Evolutionary conservation across 2,888 invertebrate genomes (phyloP).

Genomic region (Trachelus iudaicus): DNA sequence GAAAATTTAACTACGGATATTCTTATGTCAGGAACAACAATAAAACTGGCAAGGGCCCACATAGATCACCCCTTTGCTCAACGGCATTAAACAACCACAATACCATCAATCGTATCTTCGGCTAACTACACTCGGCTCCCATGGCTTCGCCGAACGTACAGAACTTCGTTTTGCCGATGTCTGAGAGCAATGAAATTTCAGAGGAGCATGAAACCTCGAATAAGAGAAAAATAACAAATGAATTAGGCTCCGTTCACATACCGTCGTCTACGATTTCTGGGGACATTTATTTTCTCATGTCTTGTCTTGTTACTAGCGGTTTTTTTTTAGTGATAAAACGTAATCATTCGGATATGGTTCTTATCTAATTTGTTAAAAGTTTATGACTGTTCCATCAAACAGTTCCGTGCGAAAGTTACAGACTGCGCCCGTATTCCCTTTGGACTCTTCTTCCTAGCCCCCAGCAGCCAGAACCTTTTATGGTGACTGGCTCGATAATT

Average conservation of each 20-base stretch:
- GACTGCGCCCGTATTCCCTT: slow-evolving; percentile 35
- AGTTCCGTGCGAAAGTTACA: slow-evolving; percentile 28
- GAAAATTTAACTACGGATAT: slow-evolving; percentile 40
- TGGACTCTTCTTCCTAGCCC: slow-evolving; percentile 35
- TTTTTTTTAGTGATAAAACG: neutral
- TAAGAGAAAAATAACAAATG: neutral
- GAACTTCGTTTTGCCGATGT: slow-evolving; percentile 30
- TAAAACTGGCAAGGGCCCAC: slow-evolving; percentile 44
- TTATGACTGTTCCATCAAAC: slow-evolving; percentile 8
- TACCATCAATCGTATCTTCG: slow-evolving; percentile 41
- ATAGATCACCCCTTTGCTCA: slow-evolving; percentile 33
- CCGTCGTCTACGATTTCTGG: neutral
- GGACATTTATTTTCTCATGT: neutral
- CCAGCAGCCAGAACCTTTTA: slow-evolving; percentile 44
- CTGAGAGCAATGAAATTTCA: slow-evolving; percentile 15
- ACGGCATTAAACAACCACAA: slow-evolving; percentile 29
- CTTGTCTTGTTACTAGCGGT: neutral
- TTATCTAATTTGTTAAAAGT: slow-evolving; percentile 12
- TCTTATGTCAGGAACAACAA: slow-evolving; percentile 48
- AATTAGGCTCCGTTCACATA: neutral
- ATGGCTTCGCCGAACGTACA: slow-evolving; percentile 29
- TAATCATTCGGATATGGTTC: neutral
- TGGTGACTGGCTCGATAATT: slow-evolving; percentile 35
- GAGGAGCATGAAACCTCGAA: neutral
- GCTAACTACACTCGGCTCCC: slow-evolving; percentile 34